Evolutionary conservation across 2,113 vertebrate genomes (phyloP).

Genomic region (Rallus limicola): DNA sequence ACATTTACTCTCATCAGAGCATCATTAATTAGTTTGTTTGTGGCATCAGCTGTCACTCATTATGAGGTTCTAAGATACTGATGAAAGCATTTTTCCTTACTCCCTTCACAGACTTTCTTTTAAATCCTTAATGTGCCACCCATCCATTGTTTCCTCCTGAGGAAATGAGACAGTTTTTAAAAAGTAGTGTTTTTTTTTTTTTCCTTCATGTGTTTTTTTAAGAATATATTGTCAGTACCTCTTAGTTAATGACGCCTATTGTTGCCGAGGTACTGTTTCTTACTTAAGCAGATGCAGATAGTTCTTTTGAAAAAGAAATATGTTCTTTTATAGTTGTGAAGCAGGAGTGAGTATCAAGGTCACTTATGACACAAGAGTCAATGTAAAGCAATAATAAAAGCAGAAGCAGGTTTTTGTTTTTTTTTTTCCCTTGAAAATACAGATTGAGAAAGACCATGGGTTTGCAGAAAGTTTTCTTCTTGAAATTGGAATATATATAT

Average conservation of each 20-base stretch:
- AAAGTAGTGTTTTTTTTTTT: background rate
- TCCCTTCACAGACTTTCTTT: background rate
- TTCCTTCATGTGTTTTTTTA: background rate
- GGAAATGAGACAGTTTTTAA: background rate
- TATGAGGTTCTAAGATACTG: background rate
- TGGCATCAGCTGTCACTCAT: constrained; percentile 26
- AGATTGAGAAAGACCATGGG: background rate
- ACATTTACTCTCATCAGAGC: constrained; percentile 1
- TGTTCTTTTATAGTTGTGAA: background rate
- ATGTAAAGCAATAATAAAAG: background rate
- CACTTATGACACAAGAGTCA: background rate
- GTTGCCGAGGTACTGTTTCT: background rate
- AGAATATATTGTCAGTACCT: background rate
- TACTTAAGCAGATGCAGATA: background rate
- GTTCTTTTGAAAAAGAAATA: background rate
- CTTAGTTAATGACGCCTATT: background rate
- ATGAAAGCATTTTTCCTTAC: background rate
- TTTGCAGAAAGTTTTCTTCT: background rate
- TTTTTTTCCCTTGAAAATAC: background rate
- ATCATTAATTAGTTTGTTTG: constrained; percentile 51
- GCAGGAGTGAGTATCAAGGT: background rate
- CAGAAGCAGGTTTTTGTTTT: background rate
- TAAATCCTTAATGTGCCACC: background rate
- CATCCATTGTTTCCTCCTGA: background rate
- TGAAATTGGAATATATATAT: background rate